Conservation (phyloP, 1,140 invertebrate genomes). For the Diploscapter pachys region DNA sequence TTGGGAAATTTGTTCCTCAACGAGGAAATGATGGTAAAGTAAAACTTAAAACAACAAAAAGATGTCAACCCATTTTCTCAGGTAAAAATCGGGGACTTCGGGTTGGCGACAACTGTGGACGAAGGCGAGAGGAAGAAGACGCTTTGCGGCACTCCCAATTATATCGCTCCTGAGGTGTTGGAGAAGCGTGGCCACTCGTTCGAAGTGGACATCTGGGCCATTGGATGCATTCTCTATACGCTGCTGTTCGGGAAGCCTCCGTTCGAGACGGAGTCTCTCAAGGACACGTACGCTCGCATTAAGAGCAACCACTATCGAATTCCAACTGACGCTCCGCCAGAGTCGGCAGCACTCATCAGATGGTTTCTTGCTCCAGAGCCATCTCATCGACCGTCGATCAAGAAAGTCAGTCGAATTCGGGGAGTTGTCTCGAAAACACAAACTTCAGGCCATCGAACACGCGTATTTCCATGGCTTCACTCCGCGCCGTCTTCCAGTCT, state of each 20-base stretch:
- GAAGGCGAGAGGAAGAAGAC: slow-evolving; percentile 62
- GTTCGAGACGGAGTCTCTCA: slow-evolving; percentile 60
- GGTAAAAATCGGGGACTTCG: slow-evolving; percentile 92
- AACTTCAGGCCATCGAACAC: slow-evolving; percentile 1
- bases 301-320: slow-evolving; percentile 81
- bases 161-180: slow-evolving; percentile 76
- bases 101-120: slow-evolving; percentile 83
- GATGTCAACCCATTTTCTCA: too few relatives aligned
- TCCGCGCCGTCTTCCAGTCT: slow-evolving; percentile 31
- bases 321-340: slow-evolving; percentile 68
- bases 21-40: slow-evolving; percentile 72
- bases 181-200: slow-evolving; percentile 83
- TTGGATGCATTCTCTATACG: slow-evolving; percentile 93
- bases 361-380: slow-evolving; percentile 80
- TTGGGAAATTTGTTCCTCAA: slow-evolving; percentile 93
- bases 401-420: slow-evolving; percentile 5
- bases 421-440: too few relatives aligned
- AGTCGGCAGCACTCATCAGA: slow-evolving; percentile 77
- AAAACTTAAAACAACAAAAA: too few relatives aligned
- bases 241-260: slow-evolving; percentile 73
- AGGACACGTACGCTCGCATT: slow-evolving; percentile 66
- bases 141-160: slow-evolving; percentile 90
- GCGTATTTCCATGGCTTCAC: slow-evolving; percentile 35
- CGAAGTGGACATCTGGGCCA: slow-evolving; percentile 91
- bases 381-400: slow-evolving; percentile 73